Evolutionary conservation across 1,140 invertebrate species (phyloP).

Genomic region (Adoxophyes honmai): DNA sequence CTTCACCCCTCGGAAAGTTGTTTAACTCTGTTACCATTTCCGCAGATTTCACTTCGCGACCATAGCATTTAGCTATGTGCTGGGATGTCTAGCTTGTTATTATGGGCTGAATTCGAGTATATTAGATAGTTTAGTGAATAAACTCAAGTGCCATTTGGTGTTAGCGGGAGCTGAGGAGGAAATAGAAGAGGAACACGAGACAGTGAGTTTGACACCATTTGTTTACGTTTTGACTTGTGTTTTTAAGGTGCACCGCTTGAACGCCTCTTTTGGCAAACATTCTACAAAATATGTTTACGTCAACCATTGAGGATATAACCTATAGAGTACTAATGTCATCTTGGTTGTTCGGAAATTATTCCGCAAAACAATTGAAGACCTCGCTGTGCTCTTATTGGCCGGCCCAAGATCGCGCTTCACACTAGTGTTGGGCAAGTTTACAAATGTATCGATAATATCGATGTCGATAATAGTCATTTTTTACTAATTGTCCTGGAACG

Average conservation of each 20-base stretch:
- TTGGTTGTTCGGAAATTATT: too few relatives aligned
- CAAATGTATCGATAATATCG: too few relatives aligned
- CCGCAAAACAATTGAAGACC: too few relatives aligned
- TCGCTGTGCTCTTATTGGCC: too few relatives aligned
- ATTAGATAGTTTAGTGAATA: constrained; percentile 49
- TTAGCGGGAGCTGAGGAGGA: constrained; percentile 32
- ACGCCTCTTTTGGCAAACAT: neutral
- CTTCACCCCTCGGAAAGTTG: neutral
- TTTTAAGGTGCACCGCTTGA: constrained; percentile 17
- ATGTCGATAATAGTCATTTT: too few relatives aligned
- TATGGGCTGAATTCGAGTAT: constrained; percentile 53
- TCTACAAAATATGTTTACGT: too few relatives aligned
- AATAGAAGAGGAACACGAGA: constrained; percentile 27
- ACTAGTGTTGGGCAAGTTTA: too few relatives aligned
- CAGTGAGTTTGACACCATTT: constrained; percentile 40
- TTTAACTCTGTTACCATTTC: constrained; percentile 35
- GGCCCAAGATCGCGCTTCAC: too few relatives aligned
- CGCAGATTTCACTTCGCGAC: constrained; percentile 69
- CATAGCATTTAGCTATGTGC: constrained; percentile 61
- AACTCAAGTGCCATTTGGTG: constrained; percentile 55
- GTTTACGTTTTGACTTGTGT: constrained; percentile 20
- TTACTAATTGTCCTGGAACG: too few relatives aligned
- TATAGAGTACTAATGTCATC: too few relatives aligned
- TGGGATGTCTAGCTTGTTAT: constrained; percentile 73
- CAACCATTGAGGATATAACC: too few relatives aligned